Percentiles rank a stretch among this genome's conserved stretches.
phyloP scores from a whole-genome alignment of 2,113 vertebrate genomes.

The Labeo catla region DNA sequence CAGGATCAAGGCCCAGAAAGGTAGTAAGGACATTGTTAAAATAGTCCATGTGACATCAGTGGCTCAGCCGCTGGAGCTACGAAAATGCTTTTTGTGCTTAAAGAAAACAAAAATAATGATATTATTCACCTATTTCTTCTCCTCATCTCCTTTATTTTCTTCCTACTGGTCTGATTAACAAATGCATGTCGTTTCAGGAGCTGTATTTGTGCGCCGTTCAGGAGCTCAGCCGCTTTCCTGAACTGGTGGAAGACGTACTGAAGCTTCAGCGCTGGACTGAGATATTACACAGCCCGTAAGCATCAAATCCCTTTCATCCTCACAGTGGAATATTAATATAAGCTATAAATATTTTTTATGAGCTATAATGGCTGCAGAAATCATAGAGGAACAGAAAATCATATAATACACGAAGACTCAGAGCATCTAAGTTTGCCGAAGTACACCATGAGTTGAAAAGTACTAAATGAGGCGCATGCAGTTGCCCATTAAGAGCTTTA shows the following conservation, averaged over 20 bases:
- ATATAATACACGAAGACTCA: not conserved
- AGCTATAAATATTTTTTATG: constrained; percentile 13
- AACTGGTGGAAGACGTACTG: constrained; percentile 89
- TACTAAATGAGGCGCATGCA: constrained; percentile 5
- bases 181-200: constrained; percentile 71
- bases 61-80: too few relatives aligned
- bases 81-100: too few relatives aligned
- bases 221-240: constrained; percentile 84
- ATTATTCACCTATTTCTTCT: too few relatives aligned
- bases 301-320: not conserved
- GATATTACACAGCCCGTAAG: constrained; percentile 76
- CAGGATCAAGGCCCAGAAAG: too few relatives aligned
- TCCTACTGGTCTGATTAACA: not conserved
- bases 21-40: too few relatives aligned
- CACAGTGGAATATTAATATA: not conserved
- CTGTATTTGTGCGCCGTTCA: constrained; percentile 89
- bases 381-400: not conserved
- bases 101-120: too few relatives aligned
- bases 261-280: constrained; percentile 86
- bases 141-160: not conserved
- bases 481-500: constrained; percentile 36
- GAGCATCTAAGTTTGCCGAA: constrained; percentile 17
- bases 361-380: constrained; percentile 7
- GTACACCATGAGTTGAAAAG: constrained; percentile 27
- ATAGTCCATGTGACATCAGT: too few relatives aligned